These are phyloP conservation scores for Poecile montanus DNA, from an alignment of 2,797 vertebrate genomes.

Conservation along the genomic window DNA sequence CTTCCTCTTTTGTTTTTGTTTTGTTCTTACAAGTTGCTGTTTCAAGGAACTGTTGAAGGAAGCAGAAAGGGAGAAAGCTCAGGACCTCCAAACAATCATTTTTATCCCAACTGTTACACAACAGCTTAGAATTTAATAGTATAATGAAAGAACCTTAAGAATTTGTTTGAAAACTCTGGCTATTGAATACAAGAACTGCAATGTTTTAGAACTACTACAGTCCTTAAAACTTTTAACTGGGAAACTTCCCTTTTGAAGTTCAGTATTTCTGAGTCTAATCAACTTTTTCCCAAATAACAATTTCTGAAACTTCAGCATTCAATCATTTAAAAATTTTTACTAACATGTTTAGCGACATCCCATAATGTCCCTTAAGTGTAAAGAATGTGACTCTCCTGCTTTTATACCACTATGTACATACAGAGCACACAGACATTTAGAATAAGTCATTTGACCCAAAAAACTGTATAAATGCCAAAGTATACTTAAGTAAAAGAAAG, in stretches of 20 bases:
- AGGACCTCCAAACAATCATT: background rate
- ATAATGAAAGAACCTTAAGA: background rate
- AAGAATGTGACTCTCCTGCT: background rate
- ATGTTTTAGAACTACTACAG: background rate
- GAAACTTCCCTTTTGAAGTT: background rate
- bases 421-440: background rate
- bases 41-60: background rate
- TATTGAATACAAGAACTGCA: background rate
- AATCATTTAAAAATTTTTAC: background rate
- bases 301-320: background rate
- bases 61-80: background rate
- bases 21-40: background rate
- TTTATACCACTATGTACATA: background rate
- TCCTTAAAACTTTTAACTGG: background rate
- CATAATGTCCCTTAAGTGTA: background rate
- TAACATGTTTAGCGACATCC: background rate
- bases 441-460: background rate
- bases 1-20: background rate
- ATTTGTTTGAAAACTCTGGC: background rate
- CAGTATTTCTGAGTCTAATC: background rate
- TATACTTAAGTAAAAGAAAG: background rate
- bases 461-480: background rate
- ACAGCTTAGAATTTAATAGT: background rate
- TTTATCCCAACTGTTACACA: background rate
- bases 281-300: background rate